A percentile compares a stretch with the other conserved stretches of the same genome.
Conservation (phyloP, 1,140 invertebrate genomes). For the Cyrtorhinus lividipennis region DNA sequence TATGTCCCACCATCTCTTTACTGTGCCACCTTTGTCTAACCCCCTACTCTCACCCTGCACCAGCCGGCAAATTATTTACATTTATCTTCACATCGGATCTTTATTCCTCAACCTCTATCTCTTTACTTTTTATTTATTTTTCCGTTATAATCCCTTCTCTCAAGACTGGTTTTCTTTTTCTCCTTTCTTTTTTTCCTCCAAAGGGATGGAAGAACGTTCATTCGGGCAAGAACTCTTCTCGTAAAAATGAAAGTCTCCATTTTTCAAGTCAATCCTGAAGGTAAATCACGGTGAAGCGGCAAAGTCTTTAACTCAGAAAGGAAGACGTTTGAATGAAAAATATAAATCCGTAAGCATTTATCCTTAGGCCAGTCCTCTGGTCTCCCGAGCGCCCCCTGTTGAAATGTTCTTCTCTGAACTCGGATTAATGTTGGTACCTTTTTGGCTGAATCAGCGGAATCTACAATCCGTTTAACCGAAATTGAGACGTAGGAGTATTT, state of each 20-base stretch:
- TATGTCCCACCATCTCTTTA: neutral
- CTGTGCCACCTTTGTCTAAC: constrained; percentile 2
- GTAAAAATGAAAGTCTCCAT: neutral
- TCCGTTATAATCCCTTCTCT: neutral
- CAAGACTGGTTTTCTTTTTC: neutral
- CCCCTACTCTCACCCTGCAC: constrained; percentile 13
- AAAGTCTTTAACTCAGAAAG: neutral
- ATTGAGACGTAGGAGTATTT: too few species aligned
- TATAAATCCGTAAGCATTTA: too few species aligned
- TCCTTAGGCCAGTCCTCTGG: too few species aligned
- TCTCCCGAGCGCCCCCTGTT: too few species aligned
- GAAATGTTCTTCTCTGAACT: too few species aligned
- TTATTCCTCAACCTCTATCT: constrained; percentile 14
- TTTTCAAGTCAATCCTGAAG: neutral
- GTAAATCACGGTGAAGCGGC: neutral
- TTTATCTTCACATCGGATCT: constrained; percentile 21
- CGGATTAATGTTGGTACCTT: too few species aligned
- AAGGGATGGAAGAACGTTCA: neutral
- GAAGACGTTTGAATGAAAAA: too few species aligned
- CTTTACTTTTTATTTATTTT: constrained; percentile 1
- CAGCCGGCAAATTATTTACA: constrained; percentile 25
- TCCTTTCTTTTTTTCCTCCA: neutral
- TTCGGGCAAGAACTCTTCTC: neutral
- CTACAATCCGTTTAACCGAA: too few species aligned
- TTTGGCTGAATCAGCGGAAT: too few species aligned